Conservation (phyloP, 2,797 vertebrate genomes). For the Sebastes paucispinis region DNA sequence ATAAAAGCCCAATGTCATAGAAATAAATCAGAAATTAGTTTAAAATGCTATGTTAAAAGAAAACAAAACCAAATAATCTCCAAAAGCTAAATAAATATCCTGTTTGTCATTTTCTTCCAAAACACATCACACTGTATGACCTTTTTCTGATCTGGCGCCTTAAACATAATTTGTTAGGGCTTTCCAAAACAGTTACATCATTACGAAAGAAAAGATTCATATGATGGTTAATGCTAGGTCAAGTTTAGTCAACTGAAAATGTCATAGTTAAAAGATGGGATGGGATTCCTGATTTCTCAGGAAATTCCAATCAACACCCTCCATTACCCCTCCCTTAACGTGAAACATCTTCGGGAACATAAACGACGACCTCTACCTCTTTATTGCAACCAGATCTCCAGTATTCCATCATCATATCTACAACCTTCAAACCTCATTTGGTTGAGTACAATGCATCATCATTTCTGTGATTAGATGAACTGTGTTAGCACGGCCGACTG, state of each 20-base stretch:
- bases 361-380: not conserved
- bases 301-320: not conserved
- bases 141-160: not conserved
- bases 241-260: not conserved
- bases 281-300: not conserved
- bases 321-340: not conserved
- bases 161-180: not conserved
- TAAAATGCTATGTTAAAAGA: not conserved
- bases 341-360: constrained; percentile 17
- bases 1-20: not conserved
- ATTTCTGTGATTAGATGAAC: constrained; percentile 1
- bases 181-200: not conserved
- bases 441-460: constrained; percentile 9
- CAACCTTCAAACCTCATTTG: constrained; percentile 9
- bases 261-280: not conserved
- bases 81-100: not conserved
- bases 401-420: constrained; percentile 13
- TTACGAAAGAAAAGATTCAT: not conserved
- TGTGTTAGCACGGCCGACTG: not conserved
- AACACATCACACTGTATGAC: not conserved
- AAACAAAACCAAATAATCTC: not conserved
- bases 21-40: not conserved
- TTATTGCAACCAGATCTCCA: constrained; percentile 5
- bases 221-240: not conserved
- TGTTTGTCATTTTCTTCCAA: not conserved